Base-by-base conservation (phyloP, 2,888 invertebrate genomes). In the Chymomyza amoena region DNA sequence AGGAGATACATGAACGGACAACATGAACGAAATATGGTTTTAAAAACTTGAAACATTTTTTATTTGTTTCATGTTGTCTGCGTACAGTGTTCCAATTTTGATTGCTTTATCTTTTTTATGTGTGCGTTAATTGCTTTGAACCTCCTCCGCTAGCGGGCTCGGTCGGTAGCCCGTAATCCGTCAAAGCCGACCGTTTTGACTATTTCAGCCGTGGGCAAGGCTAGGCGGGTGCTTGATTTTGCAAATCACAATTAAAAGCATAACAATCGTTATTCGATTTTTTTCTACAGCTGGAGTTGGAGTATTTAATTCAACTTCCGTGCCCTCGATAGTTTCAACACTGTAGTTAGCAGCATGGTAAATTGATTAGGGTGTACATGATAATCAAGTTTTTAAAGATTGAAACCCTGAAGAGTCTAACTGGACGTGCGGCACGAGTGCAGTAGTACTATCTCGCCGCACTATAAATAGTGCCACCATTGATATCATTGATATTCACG, bases 91-190 rank as follows among this genome's bases (percentile, higher is more conserved):
- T 83, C 82, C 82, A 84, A 79, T 86, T 83, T 83, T 84, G 77
- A 83, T 86, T 84, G 84, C 79, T 81, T 79, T 83, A 86, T 81
- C 77, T 77, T 76, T 81, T 79, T 77, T 79, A 76, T 77, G 79
- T 77, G 81, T 72, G 68, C 76, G 84, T 77, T 83, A 83, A 83
- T 86, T 79, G 84, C 68, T 86, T 83, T 81, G 82, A 86, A 84
- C 87, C 79, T 77, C 39, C 39, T 45, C 13, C 39, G 39, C 39
- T 45, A 0, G 39, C 13, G 36, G 39, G 39, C 39, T 45, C 39
- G 10, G 13, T 45, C 13, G 39, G 39, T 45, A 45, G 39, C 39
- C 39, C 10, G 39, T 45, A 45, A 45, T 45, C 39, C 39, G 39
- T 45, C 39, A 45, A 45, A 45, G 39, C 13, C 10, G 13, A 45